These are phyloP conservation scores for Ispidina picta DNA, from an alignment of 2,797 vertebrate species.

Conservation along the genomic window DNA sequence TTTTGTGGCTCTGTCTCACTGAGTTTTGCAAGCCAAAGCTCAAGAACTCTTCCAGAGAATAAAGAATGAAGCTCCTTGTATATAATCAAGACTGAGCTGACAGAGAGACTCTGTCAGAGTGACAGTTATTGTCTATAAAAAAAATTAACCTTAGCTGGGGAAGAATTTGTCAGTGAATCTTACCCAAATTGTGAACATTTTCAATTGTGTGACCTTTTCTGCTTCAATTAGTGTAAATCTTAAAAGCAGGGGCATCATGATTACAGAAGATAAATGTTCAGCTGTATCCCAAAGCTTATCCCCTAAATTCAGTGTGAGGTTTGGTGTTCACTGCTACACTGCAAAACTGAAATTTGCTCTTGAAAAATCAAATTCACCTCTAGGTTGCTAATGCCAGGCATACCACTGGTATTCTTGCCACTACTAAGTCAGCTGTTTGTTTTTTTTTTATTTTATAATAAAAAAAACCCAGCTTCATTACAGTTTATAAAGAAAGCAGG, in stretches of 20 bases:
- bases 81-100: background rate
- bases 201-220: slow-evolving; percentile 52
- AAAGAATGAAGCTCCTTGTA: background rate
- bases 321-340: background rate
- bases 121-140: background rate
- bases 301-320: background rate
- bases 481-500: background rate
- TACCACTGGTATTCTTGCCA: background rate
- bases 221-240: slow-evolving; percentile 38
- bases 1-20: background rate
- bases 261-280: background rate
- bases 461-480: background rate
- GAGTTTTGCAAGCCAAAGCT: background rate
- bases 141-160: background rate
- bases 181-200: slow-evolving; percentile 15
- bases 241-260: background rate
- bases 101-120: slow-evolving; percentile 11
- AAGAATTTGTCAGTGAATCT: slow-evolving; percentile 21
- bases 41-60: background rate
- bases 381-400: background rate
- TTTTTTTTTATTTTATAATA: background rate
- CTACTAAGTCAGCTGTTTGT: background rate
- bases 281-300: background rate
- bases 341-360: background rate
- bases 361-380: background rate